A percentile compares a stretch with the other conserved stretches of the same genome.
phyloP scores from a whole-genome alignment of 2,113 vertebrate genomes.

The Mobula birostris region DNA sequence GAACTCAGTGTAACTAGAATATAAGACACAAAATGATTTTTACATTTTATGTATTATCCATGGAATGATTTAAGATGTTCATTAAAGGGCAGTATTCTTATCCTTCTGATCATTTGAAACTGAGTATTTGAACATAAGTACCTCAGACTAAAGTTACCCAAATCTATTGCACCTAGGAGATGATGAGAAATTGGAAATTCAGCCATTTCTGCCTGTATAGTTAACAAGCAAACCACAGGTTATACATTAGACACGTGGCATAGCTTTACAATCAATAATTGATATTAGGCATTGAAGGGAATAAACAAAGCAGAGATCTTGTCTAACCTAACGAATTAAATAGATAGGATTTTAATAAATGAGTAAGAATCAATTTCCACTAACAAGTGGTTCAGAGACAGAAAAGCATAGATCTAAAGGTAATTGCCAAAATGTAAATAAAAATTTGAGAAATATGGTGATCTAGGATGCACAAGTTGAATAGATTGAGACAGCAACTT shows the following conservation, averaged over 20 bases:
- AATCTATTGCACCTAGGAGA: neutral
- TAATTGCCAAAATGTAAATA: neutral
- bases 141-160: neutral
- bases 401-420: neutral
- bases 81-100: neutral
- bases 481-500: too few relatives aligned
- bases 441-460: neutral
- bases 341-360: neutral
- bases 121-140: neutral
- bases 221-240: neutral
- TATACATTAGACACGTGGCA: neutral
- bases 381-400: neutral
- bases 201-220: neutral
- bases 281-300: neutral
- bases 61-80: neutral
- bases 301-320: neutral
- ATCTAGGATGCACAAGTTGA: neutral
- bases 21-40: neutral
- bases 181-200: neutral
- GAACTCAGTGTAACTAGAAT: constrained; percentile 67
- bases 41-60: neutral
- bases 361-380: neutral
- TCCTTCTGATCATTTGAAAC: neutral
- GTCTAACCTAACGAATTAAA: neutral
- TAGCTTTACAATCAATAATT: neutral